Evolutionary conservation across 2,113 vertebrate genomes (phyloP), one percentile per base, ranked within the genome.

Genomic region (Prochilodus magdalenae): DNA sequence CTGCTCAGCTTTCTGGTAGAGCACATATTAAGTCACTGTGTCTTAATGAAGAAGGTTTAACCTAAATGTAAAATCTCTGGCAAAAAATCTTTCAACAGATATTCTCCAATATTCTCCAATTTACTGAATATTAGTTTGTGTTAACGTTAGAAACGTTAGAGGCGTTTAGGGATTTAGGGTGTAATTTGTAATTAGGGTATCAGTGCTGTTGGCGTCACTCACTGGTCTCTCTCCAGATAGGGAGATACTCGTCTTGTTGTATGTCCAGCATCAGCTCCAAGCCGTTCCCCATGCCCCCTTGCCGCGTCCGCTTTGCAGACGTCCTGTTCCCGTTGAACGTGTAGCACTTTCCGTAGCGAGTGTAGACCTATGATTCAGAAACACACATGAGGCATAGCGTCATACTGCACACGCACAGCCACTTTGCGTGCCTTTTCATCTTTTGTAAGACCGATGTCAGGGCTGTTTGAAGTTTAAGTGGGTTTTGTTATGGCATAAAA

Each of bases 221-320:
- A 99, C 98, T 99, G 87, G 97, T 99, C 89, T 99, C 98, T 92
- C 95, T 97, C 98, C 98, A 99, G 93, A 99, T 99, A 86, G 98
- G 98, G 69, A 99, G 94, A 88, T 99, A 99, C 73, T 99, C 98
- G 65, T 99, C 98, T 90, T 99, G 98, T 89, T 99, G 96, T 73
- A 99, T 97, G 93, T 99, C 98, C 91, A 99, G 88, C 98, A 99
- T 99, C 90, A 99, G 96, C 94, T 99, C 98, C 87, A 99, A 90
- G 16, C 98, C 98, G 0, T 98, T 98, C 66, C 98, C 98, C 96
- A 97, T 98, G 83, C 98, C 98, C 0, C 97, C 96, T 20, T 98
- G 97, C 83, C 96, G 95, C 59, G 93, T 95, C 88, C 96, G 95
- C 83, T 95, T 96, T 0, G 94, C 94, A 73, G 94, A 94, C 1